These are phyloP conservation scores for Prunella fulvescens DNA, from an alignment of 2,113 vertebrate genomes.

Conservation along the genomic window DNA sequence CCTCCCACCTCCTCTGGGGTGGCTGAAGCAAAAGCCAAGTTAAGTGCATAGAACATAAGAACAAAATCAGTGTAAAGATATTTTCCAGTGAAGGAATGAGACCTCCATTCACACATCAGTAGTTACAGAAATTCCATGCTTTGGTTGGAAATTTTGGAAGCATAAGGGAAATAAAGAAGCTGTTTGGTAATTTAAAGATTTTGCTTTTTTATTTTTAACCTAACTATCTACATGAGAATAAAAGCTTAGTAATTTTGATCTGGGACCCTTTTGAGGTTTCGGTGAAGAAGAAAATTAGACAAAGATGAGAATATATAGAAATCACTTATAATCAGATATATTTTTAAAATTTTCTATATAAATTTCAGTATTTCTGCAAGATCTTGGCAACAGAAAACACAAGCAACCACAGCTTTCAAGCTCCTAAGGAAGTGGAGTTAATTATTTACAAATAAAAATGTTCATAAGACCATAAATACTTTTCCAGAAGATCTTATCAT, in stretches of 20 bases:
- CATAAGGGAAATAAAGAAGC: neutral
- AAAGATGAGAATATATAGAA: neutral
- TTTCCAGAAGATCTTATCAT: neutral
- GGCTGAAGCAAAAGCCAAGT: neutral
- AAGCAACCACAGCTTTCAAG: neutral
- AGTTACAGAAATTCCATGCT: neutral
- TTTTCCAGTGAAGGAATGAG: neutral
- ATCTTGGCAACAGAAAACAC: neutral
- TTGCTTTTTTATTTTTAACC: neutral
- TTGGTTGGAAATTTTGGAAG: neutral
- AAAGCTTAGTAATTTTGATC: neutral
- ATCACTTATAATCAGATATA: neutral
- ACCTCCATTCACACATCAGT: accelerated
- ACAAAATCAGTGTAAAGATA: neutral
- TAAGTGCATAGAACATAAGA: neutral
- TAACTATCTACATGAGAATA: neutral
- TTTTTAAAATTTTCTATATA: neutral
- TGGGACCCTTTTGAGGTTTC: neutral
- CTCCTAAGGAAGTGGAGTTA: neutral
- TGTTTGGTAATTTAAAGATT: neutral
- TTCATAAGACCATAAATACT: neutral
- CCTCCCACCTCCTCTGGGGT: neutral
- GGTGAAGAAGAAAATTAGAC: neutral
- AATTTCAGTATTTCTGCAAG: neutral
- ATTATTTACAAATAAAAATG: neutral